These are phyloP conservation scores for Danio aesculapii DNA, from an alignment of 2,797 vertebrate species.

Conservation along the genomic window DNA sequence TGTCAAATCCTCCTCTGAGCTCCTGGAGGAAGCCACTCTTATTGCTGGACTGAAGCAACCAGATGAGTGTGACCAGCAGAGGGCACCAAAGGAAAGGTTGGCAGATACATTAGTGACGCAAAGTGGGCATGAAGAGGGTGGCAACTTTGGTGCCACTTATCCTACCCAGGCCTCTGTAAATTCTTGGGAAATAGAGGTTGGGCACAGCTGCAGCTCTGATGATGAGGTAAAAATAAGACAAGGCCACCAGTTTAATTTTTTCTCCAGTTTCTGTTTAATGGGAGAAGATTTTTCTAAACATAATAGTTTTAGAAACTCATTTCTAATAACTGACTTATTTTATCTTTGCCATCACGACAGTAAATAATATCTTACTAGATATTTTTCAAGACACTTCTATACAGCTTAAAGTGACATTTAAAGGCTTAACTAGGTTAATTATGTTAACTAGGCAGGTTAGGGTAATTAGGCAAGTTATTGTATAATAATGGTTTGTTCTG, in stretches of 20 bases:
- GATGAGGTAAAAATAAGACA: conserved; percentile 52
- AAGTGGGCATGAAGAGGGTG: conserved; percentile 70
- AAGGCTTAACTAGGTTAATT: no score
- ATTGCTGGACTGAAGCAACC: conserved; percentile 53
- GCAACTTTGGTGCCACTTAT: conserved; percentile 68
- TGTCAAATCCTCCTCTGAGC: conserved; percentile 62
- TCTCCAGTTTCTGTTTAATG: neutral
- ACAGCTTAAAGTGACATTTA: no score
- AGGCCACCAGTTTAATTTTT: neutral
- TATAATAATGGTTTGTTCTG: no score
- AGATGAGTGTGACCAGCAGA: conserved; percentile 37
- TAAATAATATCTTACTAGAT: no score
- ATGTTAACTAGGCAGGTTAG: no score
- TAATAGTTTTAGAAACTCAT: no score
- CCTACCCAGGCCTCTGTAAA: conserved; percentile 73
- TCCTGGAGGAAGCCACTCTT: conserved; percentile 56
- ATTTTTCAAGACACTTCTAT: no score
- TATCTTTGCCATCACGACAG: no score
- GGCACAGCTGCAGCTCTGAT: conserved; percentile 68
- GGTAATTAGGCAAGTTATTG: no score
- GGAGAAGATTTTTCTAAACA: no score
- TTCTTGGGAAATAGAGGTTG: conserved; percentile 75
- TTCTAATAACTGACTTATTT: no score
- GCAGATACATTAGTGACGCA: conserved; percentile 49
- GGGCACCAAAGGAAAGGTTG: conserved; percentile 50